Evolutionary conservation across 2,113 vertebrate genomes (phyloP).

Genomic region (Myrmecobius fasciatus): DNA sequence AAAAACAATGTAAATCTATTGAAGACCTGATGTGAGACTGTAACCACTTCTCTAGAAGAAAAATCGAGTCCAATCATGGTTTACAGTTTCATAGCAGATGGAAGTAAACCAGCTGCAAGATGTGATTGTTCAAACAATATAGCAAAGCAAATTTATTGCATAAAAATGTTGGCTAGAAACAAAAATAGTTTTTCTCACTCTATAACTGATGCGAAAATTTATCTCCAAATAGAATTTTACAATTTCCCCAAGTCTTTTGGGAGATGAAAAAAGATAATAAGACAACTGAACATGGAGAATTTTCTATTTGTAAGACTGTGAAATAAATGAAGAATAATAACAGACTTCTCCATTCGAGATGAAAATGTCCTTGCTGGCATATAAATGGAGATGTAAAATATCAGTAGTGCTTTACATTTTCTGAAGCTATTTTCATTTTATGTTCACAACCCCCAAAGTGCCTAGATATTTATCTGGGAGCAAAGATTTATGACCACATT

Average conservation of each 20-base stretch:
- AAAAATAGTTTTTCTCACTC: constrained; percentile 57
- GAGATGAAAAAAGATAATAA: constrained; percentile 34
- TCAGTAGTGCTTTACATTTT: constrained; percentile 47
- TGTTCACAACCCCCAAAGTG: constrained; percentile 41
- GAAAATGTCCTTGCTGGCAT: constrained; percentile 35
- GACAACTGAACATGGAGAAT: constrained; percentile 20
- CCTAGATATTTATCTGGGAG: constrained; percentile 48
- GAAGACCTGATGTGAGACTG: constrained; percentile 51
- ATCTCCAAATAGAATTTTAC: constrained; percentile 50
- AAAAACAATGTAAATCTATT: background rate
- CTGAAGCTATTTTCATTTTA: constrained; percentile 64
- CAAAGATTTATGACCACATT: constrained; percentile 56
- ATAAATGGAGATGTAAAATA: constrained; percentile 39
- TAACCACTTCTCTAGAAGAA: constrained; percentile 49
- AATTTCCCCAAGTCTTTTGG: constrained; percentile 32
- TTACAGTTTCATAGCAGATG: constrained; percentile 49
- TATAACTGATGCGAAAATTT: constrained; percentile 61
- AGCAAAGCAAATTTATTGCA: constrained; percentile 57
- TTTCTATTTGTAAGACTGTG: constrained; percentile 58
- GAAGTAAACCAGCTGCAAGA: constrained; percentile 38
- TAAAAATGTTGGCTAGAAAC: constrained; percentile 14
- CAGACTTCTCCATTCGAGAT: constrained; percentile 43
- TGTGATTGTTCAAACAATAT: constrained; percentile 41
- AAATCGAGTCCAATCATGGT: constrained; percentile 25
- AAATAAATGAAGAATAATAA: constrained; percentile 54